Base-by-base conservation (phyloP, 2,113 vertebrate genomes). In the Meleagris gallopavo region DNA sequence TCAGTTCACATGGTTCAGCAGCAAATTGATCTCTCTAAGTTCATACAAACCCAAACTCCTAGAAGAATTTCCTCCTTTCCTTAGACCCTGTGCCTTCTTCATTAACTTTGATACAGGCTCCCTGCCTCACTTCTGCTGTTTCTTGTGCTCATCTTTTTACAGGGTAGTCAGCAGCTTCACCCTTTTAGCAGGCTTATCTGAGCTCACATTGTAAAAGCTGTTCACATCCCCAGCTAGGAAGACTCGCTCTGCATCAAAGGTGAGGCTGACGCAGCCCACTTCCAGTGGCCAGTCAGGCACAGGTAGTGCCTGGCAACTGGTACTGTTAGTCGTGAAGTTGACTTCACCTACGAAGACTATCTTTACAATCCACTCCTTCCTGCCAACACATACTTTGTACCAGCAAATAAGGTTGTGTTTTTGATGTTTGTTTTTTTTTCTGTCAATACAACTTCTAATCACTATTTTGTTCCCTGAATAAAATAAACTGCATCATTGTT, bases 41-140 rank as follows among this genome's bases (percentile, higher is more conserved):
- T 95, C 95, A 76, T 72, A 58, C 36, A 10, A 94, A 71, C 72
- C 82, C 85, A 90, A 85, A 61, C 87, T 94, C 85, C 87, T 80
- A 34, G 55, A 94, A 93, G 87, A 86, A 95, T 93, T 88, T 43
- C 75, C 52, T 91, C 78, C 94, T 83, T 88, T 74, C 72, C 89
- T 89, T 18, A 87, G 64, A 94, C 64, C 87, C 46, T 24, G 82
- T 89, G 85, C 82, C 88, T 91, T 77, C 88, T 91, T 85, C 94
- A 85, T 86, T 91, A 93, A 24, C 91, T 91, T 91, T 97, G 91
- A 95, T 77, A 61, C 0, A 45, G 94, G 84, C 87, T 89, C 87
- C 93, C 87, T 94, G 87, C 93, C 94, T 92, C 87, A 60, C 93
- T 93, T 85, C 58, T 91, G 89, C 93, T 87, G 93, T 69, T 94